These are phyloP conservation scores for Pocillopora meandrina DNA, from an alignment of 92 coral and sea anemone genomes.

Conservation along the genomic window DNA sequence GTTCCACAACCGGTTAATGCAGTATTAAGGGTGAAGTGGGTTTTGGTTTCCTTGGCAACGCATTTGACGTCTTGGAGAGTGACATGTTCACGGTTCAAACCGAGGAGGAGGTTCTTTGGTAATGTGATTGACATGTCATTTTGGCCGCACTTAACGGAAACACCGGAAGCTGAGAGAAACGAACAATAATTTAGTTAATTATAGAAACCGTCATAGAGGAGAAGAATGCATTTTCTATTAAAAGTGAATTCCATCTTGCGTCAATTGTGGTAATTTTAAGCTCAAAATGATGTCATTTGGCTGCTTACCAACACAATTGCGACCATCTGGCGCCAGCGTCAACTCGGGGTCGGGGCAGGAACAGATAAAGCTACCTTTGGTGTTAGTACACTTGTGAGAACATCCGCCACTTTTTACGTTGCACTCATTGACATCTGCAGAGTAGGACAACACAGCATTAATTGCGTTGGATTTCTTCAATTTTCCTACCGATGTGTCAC, in stretches of 20 bases:
- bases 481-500: too few relatives aligned
- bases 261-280: too few relatives aligned
- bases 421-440: slow-evolving; percentile 30
- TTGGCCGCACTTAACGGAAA: slow-evolving; percentile 55
- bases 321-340: slow-evolving; percentile 11
- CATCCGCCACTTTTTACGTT: slow-evolving; percentile 19
- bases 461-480: too few relatives aligned
- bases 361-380: slow-evolving; percentile 15
- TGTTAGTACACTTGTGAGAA: slow-evolving; percentile 22
- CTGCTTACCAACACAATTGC: slow-evolving; percentile 13
- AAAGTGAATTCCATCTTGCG: too few relatives aligned
- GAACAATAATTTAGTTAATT: not conserved
- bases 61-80: slow-evolving; percentile 67
- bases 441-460: too few relatives aligned
- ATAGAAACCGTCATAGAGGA: too few relatives aligned
- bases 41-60: slow-evolving; percentile 64
- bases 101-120: slow-evolving; percentile 69
- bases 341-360: slow-evolving; percentile 40
- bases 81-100: slow-evolving; percentile 68
- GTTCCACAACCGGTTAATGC: slow-evolving; percentile 73
- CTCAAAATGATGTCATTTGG: too few relatives aligned
- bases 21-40: slow-evolving; percentile 69
- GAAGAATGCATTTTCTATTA: too few relatives aligned
- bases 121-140: slow-evolving; percentile 74
- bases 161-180: slow-evolving; percentile 52